Conservation (phyloP, 2,888 invertebrate genomes). For the Diarsia rubi region DNA sequence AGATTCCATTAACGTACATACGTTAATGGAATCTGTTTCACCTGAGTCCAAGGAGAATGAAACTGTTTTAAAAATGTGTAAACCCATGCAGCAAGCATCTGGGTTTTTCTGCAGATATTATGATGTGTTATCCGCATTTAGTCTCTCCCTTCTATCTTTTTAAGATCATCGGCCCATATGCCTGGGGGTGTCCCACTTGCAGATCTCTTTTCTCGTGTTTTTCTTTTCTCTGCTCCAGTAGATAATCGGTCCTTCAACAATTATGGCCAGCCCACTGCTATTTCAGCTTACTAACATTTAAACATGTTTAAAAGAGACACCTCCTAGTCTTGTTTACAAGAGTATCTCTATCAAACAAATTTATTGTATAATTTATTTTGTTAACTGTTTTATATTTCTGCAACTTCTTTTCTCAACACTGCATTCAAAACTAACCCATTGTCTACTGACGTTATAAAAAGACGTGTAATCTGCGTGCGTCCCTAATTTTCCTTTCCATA, state of each 20-base stretch:
- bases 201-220: background rate
- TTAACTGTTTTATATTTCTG: background rate
- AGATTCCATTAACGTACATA: background rate
- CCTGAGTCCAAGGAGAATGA: background rate
- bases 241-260: background rate
- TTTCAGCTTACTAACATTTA: background rate
- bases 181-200: background rate
- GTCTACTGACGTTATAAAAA: slow-evolving; percentile 18
- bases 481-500: slow-evolving; percentile 32
- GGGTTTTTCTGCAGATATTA: background rate
- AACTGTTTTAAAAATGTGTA: background rate
- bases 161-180: background rate
- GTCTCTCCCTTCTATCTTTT: background rate
- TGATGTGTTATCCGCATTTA: background rate
- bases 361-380: too few relatives aligned
- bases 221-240: background rate
- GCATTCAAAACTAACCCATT: slow-evolving; percentile 1
- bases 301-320: background rate
- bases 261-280: background rate
- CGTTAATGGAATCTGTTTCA: too few relatives aligned
- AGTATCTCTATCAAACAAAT: background rate
- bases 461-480: slow-evolving; percentile 16
- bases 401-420: background rate
- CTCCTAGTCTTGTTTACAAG: too few relatives aligned
- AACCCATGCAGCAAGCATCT: too few relatives aligned